Conservation (phyloP, 2,113 vertebrate genomes). For the Oryzias curvinotus region DNA sequence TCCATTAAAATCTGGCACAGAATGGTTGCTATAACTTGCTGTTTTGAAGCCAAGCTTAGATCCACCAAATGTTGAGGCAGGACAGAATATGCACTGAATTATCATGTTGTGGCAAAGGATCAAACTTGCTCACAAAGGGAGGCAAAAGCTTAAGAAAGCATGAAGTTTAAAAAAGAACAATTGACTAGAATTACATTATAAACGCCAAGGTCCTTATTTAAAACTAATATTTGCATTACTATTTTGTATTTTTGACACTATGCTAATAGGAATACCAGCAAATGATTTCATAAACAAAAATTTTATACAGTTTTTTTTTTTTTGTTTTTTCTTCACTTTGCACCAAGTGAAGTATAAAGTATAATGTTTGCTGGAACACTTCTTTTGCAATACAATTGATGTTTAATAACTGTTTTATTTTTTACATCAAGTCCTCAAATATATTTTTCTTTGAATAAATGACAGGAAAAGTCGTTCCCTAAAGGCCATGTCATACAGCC, state of each 20-base stretch:
- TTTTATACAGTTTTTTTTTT: too few species aligned
- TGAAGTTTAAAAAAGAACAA: conserved; percentile 60
- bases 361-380: too few species aligned
- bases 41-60: conserved; percentile 42
- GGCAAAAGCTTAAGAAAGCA: conserved; percentile 60
- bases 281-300: too few species aligned
- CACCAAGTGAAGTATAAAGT: too few species aligned
- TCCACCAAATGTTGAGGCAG: conserved; percentile 26
- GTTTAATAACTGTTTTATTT: too few species aligned
- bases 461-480: too few species aligned
- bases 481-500: too few species aligned
- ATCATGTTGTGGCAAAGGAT: conserved; percentile 6
- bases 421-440: too few species aligned
- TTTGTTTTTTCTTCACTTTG: too few species aligned
- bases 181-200: conserved; percentile 69
- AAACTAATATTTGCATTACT: conserved; percentile 69
- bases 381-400: too few species aligned
- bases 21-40: conserved; percentile 27
- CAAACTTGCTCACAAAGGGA: conserved; percentile 56
- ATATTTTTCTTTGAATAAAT: too few species aligned
- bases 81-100: conserved; percentile 27
- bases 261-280: neutral
- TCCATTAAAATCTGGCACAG: conserved; percentile 4
- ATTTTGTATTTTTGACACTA: conserved; percentile 21
- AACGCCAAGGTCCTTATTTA: conserved; percentile 63